These are phyloP conservation scores for Cercocebus atys DNA, from an alignment of 2,113 vertebrate genomes.

Conservation along the genomic window DNA sequence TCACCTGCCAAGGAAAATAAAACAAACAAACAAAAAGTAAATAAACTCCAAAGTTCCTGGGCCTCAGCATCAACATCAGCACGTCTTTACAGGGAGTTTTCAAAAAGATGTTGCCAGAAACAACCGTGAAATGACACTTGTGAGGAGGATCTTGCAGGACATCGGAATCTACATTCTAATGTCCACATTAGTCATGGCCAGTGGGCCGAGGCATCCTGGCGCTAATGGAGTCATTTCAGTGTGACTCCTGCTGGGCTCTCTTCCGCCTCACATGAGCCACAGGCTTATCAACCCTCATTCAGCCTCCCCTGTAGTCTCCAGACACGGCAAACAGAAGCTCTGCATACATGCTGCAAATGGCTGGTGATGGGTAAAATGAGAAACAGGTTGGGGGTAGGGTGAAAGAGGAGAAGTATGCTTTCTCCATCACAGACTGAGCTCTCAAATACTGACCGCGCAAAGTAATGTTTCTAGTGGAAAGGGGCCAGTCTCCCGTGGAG, in stretches of 20 bases:
- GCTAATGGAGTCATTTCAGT: background rate
- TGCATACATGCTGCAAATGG: background rate
- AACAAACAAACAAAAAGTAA: background rate
- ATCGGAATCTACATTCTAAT: background rate
- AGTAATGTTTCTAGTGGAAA: background rate
- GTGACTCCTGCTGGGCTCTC: background rate
- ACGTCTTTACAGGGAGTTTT: background rate
- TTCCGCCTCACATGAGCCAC: background rate
- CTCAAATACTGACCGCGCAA: background rate
- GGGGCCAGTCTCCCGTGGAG: background rate
- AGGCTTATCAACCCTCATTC: background rate
- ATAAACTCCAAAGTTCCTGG: background rate
- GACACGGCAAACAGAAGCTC: background rate
- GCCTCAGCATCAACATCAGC: background rate
- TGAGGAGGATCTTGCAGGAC: background rate
- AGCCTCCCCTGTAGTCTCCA: background rate
- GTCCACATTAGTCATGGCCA: background rate
- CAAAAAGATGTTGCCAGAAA: constrained; percentile 16
- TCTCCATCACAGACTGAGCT: background rate
- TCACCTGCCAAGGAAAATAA: background rate
- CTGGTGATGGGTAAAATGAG: background rate
- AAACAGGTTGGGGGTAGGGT: background rate
- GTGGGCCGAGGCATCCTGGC: background rate
- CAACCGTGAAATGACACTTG: background rate
- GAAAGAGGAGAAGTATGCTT: background rate